Conservation (phyloP, 2,888 invertebrate species). For the Nemotelus nigrinus region DNA sequence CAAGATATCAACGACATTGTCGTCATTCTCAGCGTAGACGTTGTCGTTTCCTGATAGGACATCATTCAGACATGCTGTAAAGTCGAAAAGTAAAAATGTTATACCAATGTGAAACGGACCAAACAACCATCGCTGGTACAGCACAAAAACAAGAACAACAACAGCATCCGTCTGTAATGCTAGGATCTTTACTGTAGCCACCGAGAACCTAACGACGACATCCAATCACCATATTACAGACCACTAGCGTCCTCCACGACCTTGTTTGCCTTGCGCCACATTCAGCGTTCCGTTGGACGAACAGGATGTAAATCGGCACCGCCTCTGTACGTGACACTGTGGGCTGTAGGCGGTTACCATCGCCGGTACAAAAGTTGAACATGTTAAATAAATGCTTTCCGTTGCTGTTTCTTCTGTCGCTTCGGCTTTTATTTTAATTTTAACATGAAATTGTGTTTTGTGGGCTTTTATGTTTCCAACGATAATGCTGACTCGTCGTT, state of each 20-base stretch:
- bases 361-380: slow-evolving; percentile 29
- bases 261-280: slow-evolving; percentile 43
- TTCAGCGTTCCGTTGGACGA: slow-evolving; percentile 39
- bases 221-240: slow-evolving; percentile 49
- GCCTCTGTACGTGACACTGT: slow-evolving; percentile 50
- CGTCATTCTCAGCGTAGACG: no score
- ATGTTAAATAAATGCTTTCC: slow-evolving; percentile 35
- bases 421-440: slow-evolving; percentile 35
- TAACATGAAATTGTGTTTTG: slow-evolving; percentile 26
- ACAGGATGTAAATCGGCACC: slow-evolving; percentile 48
- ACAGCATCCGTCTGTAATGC: neutral
- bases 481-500: no score
- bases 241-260: slow-evolving; percentile 37
- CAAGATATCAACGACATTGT: neutral
- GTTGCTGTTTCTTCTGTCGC: neutral
- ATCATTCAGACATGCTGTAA: slow-evolving; percentile 33
- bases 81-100: slow-evolving; percentile 36
- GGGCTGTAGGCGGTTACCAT: slow-evolving; percentile 47
- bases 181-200: slow-evolving; percentile 13
- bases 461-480: slow-evolving; percentile 15
- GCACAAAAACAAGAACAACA: no score
- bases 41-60: slow-evolving; percentile 36
- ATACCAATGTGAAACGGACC: slow-evolving; percentile 10
- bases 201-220: slow-evolving; percentile 35
- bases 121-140: slow-evolving; percentile 11